Percentiles rank a stretch among this genome's conserved stretches.
These are phyloP conservation scores for Misgurnus anguillicaudatus DNA, from an alignment of 2,113 vertebrate species.

Conservation along the genomic window DNA sequence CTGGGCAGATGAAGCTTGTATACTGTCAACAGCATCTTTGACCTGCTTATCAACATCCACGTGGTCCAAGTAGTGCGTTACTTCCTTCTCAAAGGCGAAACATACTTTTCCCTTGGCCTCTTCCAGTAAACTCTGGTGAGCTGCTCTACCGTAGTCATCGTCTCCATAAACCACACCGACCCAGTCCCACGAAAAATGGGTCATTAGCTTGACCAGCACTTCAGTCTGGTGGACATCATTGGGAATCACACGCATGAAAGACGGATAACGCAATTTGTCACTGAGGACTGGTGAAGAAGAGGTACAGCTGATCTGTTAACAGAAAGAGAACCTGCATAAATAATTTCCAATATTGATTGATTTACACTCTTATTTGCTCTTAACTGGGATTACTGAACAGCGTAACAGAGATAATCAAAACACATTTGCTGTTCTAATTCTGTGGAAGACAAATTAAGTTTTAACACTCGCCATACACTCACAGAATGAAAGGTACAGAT, in stretches of 20 bases:
- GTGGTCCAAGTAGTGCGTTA: conserved; percentile 58
- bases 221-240: conserved; percentile 69
- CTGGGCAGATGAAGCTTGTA: conserved; percentile 54
- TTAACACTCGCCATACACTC: no score
- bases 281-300: conserved; percentile 65
- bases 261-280: conserved; percentile 63
- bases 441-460: no score
- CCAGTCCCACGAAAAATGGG: conserved; percentile 67
- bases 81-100: conserved; percentile 56
- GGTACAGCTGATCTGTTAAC: conserved; percentile 64
- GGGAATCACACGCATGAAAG: conserved; percentile 70
- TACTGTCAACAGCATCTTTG: conserved; percentile 40
- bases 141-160: conserved; percentile 69
- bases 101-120: conserved; percentile 60
- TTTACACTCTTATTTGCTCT: no score
- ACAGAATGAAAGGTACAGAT: no score
- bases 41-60: background rate
- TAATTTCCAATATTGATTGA: background rate
- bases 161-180: conserved; percentile 69
- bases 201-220: conserved; percentile 65
- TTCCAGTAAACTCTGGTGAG: conserved; percentile 58
- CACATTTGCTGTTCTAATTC: no score
- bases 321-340: background rate
- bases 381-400: no score
- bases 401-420: no score